A percentile compares a stretch with the other conserved stretches of the same genome.
phyloP scores from a whole-genome alignment of 2,113 vertebrate genomes.

The Rhinoderma darwinii region DNA sequence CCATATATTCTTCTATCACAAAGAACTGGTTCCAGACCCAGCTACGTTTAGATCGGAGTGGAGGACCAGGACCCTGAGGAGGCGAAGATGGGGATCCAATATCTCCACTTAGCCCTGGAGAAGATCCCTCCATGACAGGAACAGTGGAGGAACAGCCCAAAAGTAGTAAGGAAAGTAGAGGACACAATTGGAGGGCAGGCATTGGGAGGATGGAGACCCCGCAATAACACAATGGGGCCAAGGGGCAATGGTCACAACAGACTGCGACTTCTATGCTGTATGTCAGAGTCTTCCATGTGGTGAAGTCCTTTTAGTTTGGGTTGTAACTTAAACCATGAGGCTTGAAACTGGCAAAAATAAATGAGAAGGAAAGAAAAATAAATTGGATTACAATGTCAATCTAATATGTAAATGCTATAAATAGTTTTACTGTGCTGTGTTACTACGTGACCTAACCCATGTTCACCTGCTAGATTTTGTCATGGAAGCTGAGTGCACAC shows the following conservation, averaged over 20 bases:
- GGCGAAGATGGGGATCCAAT: background rate
- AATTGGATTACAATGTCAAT: background rate
- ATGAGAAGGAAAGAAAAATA: conserved; percentile 12
- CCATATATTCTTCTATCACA: conserved; percentile 90
- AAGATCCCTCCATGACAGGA: conserved; percentile 43
- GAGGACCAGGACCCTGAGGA: conserved; percentile 63
- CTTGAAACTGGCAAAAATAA: conserved; percentile 31
- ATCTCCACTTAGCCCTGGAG: conserved; percentile 26
- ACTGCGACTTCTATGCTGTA: conserved; percentile 9
- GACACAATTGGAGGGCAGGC: conserved; percentile 24
- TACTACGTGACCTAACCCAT: background rate
- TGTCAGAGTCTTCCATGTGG: conserved; percentile 48
- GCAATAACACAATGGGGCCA: background rate
- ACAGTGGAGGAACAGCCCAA: conserved; percentile 40
- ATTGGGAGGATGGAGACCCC: conserved; percentile 20
- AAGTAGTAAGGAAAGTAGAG: conserved; percentile 41
- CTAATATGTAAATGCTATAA: background rate
- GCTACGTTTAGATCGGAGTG: conserved; percentile 84
- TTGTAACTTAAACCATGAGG: conserved; percentile 37
- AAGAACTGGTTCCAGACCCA: conserved; percentile 98
- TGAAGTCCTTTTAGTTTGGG: background rate
- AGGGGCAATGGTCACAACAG: conserved; percentile 23
- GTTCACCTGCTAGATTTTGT: background rate
- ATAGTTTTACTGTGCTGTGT: background rate
- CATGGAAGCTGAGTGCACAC: no score